Conservation (phyloP, 2,797 vertebrate genomes). For the Sebastes elongatus region DNA sequence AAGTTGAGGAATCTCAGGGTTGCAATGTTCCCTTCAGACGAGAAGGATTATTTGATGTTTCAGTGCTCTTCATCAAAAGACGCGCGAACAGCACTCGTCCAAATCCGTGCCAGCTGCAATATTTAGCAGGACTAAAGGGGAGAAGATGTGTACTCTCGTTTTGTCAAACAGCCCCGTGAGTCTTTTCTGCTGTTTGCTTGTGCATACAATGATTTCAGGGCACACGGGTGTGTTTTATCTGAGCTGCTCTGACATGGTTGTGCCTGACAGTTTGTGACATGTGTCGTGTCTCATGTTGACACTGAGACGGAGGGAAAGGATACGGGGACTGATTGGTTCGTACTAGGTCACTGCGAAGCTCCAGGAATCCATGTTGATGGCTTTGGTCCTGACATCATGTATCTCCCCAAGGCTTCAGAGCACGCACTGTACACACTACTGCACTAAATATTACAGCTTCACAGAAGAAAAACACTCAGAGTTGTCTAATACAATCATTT, state of each 20-base stretch:
- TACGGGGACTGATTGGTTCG: slow-evolving; percentile 36
- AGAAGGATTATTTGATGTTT: slow-evolving; percentile 20
- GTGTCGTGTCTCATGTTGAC: slow-evolving; percentile 48
- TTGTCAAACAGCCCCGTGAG: slow-evolving; percentile 21
- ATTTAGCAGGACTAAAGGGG: slow-evolving; percentile 41
- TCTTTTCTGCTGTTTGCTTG: slow-evolving; percentile 11
- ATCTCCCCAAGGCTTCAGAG: slow-evolving; percentile 31
- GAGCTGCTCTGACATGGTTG: slow-evolving; percentile 9
- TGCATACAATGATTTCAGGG: slow-evolving; percentile 14
- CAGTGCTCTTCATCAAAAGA: slow-evolving; percentile 23
- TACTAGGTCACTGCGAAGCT: slow-evolving; percentile 50
- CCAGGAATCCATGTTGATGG: slow-evolving; percentile 52
- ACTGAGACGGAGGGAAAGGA: slow-evolving; percentile 31
- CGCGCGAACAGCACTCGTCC: neutral
- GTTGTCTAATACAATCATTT: neutral
- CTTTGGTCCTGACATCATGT: slow-evolving; percentile 24
- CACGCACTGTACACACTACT: slow-evolving; percentile 4
- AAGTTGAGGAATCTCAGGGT: neutral
- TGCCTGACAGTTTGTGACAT: slow-evolving; percentile 56
- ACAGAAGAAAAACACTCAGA: neutral
- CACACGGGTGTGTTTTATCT: slow-evolving; percentile 12
- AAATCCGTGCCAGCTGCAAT: slow-evolving; percentile 30
- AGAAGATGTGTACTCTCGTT: neutral
- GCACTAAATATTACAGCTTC: neutral
- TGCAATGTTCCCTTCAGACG: neutral